Base-by-base conservation (phyloP, 1,140 invertebrate genomes). In the Vanessa atalanta region DNA sequence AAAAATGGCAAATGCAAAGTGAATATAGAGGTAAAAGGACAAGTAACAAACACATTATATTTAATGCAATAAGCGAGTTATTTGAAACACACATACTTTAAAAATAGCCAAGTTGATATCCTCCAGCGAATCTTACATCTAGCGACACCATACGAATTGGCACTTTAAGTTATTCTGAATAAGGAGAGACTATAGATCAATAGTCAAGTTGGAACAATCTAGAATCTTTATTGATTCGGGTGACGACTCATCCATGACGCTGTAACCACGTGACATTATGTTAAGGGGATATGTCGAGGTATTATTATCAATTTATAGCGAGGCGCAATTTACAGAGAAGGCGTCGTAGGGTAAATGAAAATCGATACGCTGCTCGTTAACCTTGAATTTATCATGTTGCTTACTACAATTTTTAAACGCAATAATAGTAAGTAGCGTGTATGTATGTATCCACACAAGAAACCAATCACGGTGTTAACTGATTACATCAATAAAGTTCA, bases 221-320 rank as follows among this genome's bases (percentile, higher is more conserved):
- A 77, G 70, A 77, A 75, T 72, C 71, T 68, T 66, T 78, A 80
- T 80, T 78, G 79, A 80, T 80, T 77, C 57, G 71, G 73, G 66
- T 77, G 70, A 78, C 79, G 67, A 71, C 65, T 80, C 66, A 74
- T 72, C 70, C 60, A 66, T 72, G 75, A 72, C 75, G 70, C 50
- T 65, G 16, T 47, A 48, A 47, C 64, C 65, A 70, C 68, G 69
- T 71, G 69, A 70, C 50, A 53, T 61, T 65, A 65, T 64, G 57
- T 23, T 20, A 48, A 63, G 69, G 50, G 70, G 70, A 61, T 70
- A 57, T 31, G 23, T 70, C 37, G 47, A 47, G 47, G 20, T 47
- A 47, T 61, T 68, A 68, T 68, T 68, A 68, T 26, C 67, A 57
- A 61, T 70, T 61, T 70, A 70, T 50, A 64, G 26, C 23, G 69